These are phyloP conservation scores for Aporrectodea caliginosa DNA, from an alignment of 1,140 invertebrate genomes.

Conservation along the genomic window DNA sequence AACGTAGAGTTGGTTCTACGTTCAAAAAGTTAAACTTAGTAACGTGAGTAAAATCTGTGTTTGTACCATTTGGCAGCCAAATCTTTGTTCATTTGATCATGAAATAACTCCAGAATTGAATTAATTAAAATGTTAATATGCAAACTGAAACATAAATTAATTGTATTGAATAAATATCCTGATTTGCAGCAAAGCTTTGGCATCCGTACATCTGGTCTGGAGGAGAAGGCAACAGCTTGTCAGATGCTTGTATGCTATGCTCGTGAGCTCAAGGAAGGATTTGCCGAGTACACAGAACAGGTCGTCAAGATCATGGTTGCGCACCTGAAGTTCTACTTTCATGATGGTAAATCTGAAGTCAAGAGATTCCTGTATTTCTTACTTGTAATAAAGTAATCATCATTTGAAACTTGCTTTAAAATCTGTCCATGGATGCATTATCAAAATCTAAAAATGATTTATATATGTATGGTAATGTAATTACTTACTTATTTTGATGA, in stretches of 20 bases:
- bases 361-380: no score
- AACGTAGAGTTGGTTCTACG: no score
- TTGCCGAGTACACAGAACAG: constrained; percentile 89
- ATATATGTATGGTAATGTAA: no score
- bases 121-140: no score
- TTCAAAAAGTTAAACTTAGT: no score
- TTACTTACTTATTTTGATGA: no score
- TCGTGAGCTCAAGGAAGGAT: constrained; percentile 91
- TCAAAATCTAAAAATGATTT: no score
- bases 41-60: constrained; percentile 12
- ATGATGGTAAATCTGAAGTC: constrained; percentile 73
- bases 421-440: no score
- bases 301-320: constrained; percentile 88
- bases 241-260: constrained; percentile 99
- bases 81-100: constrained; percentile 17
- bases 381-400: no score
- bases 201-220: constrained; percentile 70
- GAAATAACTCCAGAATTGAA: no score
- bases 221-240: constrained; percentile 98
- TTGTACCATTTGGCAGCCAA: constrained; percentile 16
- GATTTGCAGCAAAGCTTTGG: constrained; percentile 60
- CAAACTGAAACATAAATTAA: constrained; percentile 13
- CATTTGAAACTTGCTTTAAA: no score
- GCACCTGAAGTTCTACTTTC: constrained; percentile 97
- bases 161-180: constrained; percentile 10